These are phyloP conservation scores for Rhinolophus sinicus DNA, from an alignment of 2,113 vertebrate species.

Conservation along the genomic window DNA sequence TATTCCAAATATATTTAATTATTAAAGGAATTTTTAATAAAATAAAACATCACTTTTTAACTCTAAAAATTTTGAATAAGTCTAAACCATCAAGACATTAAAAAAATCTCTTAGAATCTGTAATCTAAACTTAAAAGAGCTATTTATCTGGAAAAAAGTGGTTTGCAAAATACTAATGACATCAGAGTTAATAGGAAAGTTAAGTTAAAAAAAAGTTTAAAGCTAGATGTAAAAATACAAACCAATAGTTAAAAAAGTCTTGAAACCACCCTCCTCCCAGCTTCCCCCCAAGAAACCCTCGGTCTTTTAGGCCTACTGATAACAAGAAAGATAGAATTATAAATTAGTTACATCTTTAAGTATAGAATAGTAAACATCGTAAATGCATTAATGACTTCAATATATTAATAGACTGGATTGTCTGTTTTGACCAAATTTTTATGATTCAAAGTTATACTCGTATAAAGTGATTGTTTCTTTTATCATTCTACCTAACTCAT, in stretches of 20 bases:
- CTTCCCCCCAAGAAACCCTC: fast-evolving
- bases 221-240: neutral
- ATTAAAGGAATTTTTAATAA: neutral
- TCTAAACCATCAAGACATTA: neutral
- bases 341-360: neutral
- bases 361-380: neutral
- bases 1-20: slow-evolving; percentile 13
- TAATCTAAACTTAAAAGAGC: neutral
- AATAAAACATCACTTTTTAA: slow-evolving; percentile 16
- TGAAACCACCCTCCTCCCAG: neutral
- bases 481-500: neutral
- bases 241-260: neutral
- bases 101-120: neutral
- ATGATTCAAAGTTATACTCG: neutral
- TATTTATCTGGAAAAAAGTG: neutral
- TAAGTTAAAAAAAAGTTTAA: neutral
- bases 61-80: neutral
- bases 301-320: neutral
- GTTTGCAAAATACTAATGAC: neutral
- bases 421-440: slow-evolving; percentile 9
- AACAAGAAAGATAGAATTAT: neutral
- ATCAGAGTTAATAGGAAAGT: neutral
- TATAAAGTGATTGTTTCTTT: neutral
- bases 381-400: slow-evolving; percentile 12
- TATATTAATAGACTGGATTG: neutral